Conservation (phyloP, 2,888 invertebrate genomes). For the Quadroppia sp. region DNA sequence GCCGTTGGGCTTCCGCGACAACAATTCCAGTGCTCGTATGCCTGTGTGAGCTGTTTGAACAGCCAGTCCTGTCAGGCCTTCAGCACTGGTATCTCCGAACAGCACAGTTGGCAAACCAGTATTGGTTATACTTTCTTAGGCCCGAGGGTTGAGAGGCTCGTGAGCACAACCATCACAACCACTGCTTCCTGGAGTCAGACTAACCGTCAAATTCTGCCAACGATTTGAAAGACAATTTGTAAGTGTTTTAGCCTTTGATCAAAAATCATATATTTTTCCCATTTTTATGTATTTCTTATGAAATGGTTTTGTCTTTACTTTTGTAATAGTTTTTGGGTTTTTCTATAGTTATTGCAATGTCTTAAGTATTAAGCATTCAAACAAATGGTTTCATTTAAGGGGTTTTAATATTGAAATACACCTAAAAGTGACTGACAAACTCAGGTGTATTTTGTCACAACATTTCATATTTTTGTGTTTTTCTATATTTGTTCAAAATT, state of each 20-base stretch:
- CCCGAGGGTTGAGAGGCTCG: not conserved
- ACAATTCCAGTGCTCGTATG: not conserved
- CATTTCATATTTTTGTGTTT: too few species aligned
- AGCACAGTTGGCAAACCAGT: slow-evolving; percentile 13
- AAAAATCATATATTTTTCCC: not conserved
- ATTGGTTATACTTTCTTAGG: slow-evolving; percentile 7
- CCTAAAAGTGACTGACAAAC: too few species aligned
- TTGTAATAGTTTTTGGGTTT: too few species aligned
- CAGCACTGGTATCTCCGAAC: not conserved
- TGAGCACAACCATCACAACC: not conserved
- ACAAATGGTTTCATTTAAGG: too few species aligned
- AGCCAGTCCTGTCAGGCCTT: not conserved
- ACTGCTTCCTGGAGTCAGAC: slow-evolving; percentile 32
- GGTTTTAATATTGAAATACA: too few species aligned
- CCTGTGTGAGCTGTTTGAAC: not conserved
- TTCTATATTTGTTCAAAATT: too few species aligned
- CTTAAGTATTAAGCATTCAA: too few species aligned
- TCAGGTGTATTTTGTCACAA: too few species aligned
- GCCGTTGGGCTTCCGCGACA: slow-evolving; percentile 29
- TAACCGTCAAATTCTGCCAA: not conserved
- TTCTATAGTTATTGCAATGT: too few species aligned
- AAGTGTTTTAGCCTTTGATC: not conserved
- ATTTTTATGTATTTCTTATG: not conserved
- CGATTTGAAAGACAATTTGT: not conserved
- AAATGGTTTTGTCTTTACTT: too few species aligned